phyloP scores from a whole-genome alignment of 2,113 vertebrate genomes.

The Ardeotis arabs region DNA sequence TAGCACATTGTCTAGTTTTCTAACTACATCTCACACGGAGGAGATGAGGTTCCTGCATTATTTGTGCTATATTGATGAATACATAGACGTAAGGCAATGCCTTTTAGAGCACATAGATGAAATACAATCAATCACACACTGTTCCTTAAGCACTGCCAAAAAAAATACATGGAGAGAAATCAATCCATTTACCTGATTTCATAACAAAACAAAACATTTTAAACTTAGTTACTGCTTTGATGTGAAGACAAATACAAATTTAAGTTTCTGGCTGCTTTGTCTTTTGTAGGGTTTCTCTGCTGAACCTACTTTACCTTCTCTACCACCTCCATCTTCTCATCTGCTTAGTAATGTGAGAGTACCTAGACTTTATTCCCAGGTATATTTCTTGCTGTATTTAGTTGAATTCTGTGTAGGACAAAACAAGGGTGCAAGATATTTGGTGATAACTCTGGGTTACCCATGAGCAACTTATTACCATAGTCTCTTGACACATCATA shows the following conservation, averaged over 20 bases:
- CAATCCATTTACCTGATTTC: background rate
- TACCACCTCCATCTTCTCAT: background rate
- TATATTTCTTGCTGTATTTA: background rate
- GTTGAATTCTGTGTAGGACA: background rate
- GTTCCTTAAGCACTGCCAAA: background rate
- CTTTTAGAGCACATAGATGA: background rate
- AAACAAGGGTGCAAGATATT: background rate
- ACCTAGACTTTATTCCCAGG: background rate
- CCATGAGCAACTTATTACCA: background rate
- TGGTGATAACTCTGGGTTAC: background rate
- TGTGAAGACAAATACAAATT: background rate
- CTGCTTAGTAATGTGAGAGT: background rate
- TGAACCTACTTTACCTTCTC: background rate
- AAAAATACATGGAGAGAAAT: background rate
- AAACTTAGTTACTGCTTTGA: background rate
- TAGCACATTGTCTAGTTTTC: background rate
- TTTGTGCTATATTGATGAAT: conserved; percentile 9
- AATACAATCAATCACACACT: background rate
- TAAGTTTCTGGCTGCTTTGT: background rate
- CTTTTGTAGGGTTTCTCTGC: background rate
- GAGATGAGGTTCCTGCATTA: conserved; percentile 1
- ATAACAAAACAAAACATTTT: background rate
- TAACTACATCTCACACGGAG: background rate
- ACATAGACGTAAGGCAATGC: background rate
- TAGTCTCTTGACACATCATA: background rate